phyloP scores from a whole-genome alignment of 2,113 vertebrate genomes.

The Hippolais icterina region DNA sequence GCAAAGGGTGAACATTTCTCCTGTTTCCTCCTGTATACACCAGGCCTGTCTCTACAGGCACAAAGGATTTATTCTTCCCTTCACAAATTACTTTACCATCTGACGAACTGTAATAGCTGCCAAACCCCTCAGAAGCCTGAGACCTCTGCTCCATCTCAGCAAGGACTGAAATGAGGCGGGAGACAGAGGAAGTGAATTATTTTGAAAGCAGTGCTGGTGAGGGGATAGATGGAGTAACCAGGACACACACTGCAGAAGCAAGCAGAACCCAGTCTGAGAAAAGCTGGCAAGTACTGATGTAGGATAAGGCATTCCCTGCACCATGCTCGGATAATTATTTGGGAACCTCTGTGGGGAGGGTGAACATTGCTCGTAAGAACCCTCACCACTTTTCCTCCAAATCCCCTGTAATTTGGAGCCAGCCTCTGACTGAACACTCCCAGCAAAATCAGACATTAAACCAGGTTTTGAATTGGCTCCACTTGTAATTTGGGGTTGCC shows the following conservation, averaged over 20 bases:
- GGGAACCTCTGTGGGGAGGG: accelerated
- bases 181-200: neutral
- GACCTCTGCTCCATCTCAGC: constrained; percentile 27
- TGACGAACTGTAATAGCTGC: neutral
- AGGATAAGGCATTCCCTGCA: neutral
- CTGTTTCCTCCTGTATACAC: neutral
- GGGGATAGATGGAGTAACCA: neutral
- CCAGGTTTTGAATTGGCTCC: neutral
- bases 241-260: neutral
- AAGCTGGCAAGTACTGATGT: neutral
- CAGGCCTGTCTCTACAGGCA: neutral
- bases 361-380: neutral
- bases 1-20: neutral
- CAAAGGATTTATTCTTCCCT: constrained; percentile 46
- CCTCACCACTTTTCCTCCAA: neutral
- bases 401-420: neutral
- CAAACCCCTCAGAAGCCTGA: neutral
- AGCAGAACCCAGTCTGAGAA: neutral
- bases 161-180: neutral
- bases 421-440: neutral
- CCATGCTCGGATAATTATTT: neutral
- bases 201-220: neutral
- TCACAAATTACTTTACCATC: constrained; percentile 39
- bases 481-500: neutral
- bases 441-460: neutral